Base-by-base conservation (phyloP, 2,888 invertebrate species). In the Perithous albicinctus region DNA sequence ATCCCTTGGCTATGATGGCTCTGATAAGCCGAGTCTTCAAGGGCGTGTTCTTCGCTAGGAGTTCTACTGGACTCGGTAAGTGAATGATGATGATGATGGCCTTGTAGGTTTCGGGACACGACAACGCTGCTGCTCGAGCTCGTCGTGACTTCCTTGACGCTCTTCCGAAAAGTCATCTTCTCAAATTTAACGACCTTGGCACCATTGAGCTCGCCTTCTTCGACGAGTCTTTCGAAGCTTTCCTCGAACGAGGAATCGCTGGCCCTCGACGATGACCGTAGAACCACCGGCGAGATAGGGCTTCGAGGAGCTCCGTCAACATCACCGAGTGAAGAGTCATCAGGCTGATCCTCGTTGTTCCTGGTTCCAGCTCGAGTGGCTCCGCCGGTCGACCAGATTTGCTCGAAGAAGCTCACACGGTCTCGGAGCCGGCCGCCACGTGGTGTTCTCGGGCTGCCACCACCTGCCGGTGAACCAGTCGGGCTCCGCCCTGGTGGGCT, bases 321-420 rank as follows among this genome's bases (percentile, higher is more conserved):
- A 10, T 29, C 56, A 1, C 29, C 51, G 51, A 23, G 3, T 1
- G 23, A n/a, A 12, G 73, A 87, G 51, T 54, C 90, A 85, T 87
- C 87, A 6, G 86, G 94, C 93, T 84, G 93, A 85, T 88, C 93
- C 89, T 87, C 93, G 93, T 85, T 91, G 89, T 88, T 90, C 2
- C 32, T 43, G 59, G 15, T 1, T 2, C n/a, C n/a, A n/a, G 15
- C 1, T 2, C n/a, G 84, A 67, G 5, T 85, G 61, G 88, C 86
- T 77, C 86, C 83, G 12, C 92, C 91, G 26, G 95, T 95, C 82
- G 95, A 94, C 96, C 96, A 96, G 85, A 96, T 95, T 93, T 96
- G 96, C 92, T 97, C 97, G 93, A 96, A 97, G 92, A 96, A 96
- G 86, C 94, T 95, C 87, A 97, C 97, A 87, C 96, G 95, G 89